Evolutionary conservation across 2,888 invertebrate species (phyloP).

Genomic region (Formica aserva): DNA sequence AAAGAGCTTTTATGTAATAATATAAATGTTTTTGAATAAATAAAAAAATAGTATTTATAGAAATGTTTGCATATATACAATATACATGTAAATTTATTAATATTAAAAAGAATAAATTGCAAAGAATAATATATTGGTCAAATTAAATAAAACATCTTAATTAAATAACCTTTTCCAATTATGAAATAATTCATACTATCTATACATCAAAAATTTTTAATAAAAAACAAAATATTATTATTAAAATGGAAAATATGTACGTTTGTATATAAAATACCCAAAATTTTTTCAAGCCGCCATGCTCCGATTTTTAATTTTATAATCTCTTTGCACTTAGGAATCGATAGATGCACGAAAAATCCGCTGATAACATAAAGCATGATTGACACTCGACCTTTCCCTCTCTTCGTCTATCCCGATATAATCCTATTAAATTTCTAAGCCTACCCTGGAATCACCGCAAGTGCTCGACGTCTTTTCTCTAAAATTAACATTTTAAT

Average conservation of each 20-base stretch:
- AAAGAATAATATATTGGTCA: not conserved
- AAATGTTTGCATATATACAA: not conserved
- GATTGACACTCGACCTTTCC: constrained; percentile 81
- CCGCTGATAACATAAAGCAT: constrained; percentile 77
- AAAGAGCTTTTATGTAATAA: constrained; percentile 1
- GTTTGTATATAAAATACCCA: not conserved
- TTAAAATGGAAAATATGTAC: not conserved
- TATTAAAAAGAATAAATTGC: not conserved
- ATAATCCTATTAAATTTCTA: constrained; percentile 84
- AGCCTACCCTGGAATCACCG: constrained; percentile 81
- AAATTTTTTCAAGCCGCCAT: not conserved
- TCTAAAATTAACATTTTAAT: constrained; percentile 72
- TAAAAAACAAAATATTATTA: not conserved
- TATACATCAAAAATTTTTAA: not conserved
- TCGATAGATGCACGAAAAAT: constrained; percentile 73
- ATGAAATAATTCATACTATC: not conserved
- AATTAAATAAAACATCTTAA: not conserved
- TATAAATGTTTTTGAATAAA: not conserved
- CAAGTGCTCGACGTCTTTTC: constrained; percentile 81
- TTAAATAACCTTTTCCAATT: not conserved
- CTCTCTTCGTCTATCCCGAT: constrained; percentile 68
- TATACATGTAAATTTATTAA: not conserved
- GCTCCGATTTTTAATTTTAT: constrained; percentile 2
- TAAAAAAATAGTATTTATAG: not conserved
- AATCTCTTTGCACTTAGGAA: constrained; percentile 55